Base-by-base conservation (phyloP, 2,888 invertebrate genomes). In the Andrena bicolor region DNA sequence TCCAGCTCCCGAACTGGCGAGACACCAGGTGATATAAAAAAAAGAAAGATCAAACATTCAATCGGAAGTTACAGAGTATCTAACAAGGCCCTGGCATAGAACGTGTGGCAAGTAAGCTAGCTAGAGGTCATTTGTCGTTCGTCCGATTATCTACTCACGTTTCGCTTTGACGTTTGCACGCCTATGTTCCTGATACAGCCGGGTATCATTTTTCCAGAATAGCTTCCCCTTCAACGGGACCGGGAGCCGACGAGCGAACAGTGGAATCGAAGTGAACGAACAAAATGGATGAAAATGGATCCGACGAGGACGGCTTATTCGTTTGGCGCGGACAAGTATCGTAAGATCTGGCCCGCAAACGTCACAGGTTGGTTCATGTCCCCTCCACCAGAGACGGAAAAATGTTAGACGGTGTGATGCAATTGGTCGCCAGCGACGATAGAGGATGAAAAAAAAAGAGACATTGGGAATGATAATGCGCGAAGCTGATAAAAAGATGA, bases 81-180 rank as follows among this genome's bases (percentile, higher is more conserved):
- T 84, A 69, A 56, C 16, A 64, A 79, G 84, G 60, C 78, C 60
- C 74, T 86, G 80, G 77, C 68, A 80, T 86, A 75, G 85, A 83
- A 80, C 87, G 80, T 84, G 82, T 75, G 61, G 64, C 81, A 61
- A 81, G 72, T 30, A 65, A 76, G 60, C 61, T 49, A 80, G 64
- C 85, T 90, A 90, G 90, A 92, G 93, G 92, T 93, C 92, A 92
- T 89, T 88, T 85, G 66, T 87, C 56, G 60, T 56, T 73, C 77
- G 64, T 70, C n/a, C 74, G 60, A 77, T 74, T 80, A 84, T 88
- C 85, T 94, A 96, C 94, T 94, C 92, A 94, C 95, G 89, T 94
- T 94, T 88, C 94, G 92, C 66, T 92, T 91, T 82, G 93, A 90
- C 63, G 92, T 91, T 88, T 93, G 94, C 86, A 92, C 93, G 87